Conservation (phyloP, 2,797 vertebrate species). For the Notolepis coatsorum region DNA sequence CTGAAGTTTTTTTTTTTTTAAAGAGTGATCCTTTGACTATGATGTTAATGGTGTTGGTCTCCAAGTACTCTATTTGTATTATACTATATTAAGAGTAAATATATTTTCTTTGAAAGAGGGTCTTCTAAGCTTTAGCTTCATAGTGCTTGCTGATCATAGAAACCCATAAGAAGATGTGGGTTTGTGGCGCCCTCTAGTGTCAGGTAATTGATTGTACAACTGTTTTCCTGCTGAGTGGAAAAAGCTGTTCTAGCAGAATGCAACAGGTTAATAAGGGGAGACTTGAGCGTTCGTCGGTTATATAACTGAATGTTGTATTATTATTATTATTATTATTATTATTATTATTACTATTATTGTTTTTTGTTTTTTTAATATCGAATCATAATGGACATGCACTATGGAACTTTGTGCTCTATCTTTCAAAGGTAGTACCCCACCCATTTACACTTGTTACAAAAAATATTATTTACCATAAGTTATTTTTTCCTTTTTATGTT, state of each 20-base stretch:
- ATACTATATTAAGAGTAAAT: constrained; percentile 42
- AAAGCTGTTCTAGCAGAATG: constrained; percentile 10
- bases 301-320: constrained; percentile 68
- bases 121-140: constrained; percentile 47
- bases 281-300: constrained; percentile 67
- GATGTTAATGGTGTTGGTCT: constrained; percentile 69
- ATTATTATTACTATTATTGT: no score
- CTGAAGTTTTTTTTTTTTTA: constrained; percentile 23
- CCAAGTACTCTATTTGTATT: constrained; percentile 52
- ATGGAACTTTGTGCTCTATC: constrained; percentile 45
- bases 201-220: constrained; percentile 59
- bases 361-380: no score
- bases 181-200: constrained; percentile 65
- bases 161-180: constrained; percentile 35
- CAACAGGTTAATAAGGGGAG: constrained; percentile 54
- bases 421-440: constrained; percentile 51
- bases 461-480: constrained; percentile 68
- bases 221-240: constrained; percentile 67
- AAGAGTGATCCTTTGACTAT: constrained; percentile 42
- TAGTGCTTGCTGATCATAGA: constrained; percentile 12
- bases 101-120: constrained; percentile 53
- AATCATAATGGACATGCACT: constrained; percentile 46
- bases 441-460: constrained; percentile 63
- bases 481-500: constrained; percentile 66
- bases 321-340: no score